phyloP scores from a whole-genome alignment of 2,113 vertebrate genomes.

The Anhinga anhinga region DNA sequence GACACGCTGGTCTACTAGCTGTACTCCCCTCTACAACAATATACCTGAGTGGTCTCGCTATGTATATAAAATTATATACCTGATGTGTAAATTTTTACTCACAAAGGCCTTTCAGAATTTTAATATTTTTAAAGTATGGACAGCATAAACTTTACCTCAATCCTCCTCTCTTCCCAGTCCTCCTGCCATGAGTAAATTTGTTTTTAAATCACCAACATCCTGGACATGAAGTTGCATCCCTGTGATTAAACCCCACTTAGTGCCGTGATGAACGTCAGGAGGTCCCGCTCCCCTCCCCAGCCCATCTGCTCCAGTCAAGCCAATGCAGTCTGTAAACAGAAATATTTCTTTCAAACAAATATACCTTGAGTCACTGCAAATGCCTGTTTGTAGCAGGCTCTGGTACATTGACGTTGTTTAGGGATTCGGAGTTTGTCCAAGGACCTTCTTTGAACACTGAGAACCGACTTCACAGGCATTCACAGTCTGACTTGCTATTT shows the following conservation, averaged over 20 bases:
- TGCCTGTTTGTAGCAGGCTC: neutral
- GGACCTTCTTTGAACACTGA: neutral
- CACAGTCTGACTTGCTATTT: neutral
- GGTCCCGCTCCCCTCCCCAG: neutral
- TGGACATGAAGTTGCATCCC: neutral
- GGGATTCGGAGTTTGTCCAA: conserved; percentile 6
- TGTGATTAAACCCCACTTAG: neutral
- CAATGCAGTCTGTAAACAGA: fast-evolving
- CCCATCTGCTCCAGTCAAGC: neutral
- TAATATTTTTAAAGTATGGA: neutral
- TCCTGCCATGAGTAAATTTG: neutral
- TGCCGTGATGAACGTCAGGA: fast-evolving
- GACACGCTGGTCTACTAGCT: neutral
- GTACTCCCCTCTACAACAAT: neutral
- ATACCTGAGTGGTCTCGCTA: neutral
- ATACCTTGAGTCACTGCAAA: neutral
- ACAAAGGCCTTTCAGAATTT: neutral
- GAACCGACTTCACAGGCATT: neutral
- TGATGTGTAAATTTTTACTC: neutral
- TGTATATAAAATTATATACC: neutral
- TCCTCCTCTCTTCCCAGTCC: neutral
- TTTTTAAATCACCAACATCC: fast-evolving
- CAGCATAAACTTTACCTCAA: neutral
- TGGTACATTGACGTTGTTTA: neutral
- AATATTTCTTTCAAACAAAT: neutral